Evolutionary conservation across 2,113 vertebrate genomes (phyloP), one percentile per base, ranked within the genome.

Genomic region (Glaucomys volans): DNA sequence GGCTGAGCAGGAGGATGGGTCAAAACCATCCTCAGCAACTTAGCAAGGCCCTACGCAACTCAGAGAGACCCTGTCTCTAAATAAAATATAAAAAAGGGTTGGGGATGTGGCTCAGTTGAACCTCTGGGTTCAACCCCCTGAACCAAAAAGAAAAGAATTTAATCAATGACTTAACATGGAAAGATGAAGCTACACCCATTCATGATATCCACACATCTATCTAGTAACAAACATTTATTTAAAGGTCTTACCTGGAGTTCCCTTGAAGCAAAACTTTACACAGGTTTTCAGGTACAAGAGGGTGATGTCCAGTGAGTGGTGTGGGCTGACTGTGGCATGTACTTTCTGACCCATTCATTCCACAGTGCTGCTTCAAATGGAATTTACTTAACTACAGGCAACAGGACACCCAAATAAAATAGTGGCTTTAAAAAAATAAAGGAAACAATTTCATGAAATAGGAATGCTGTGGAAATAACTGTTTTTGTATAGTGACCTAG

Each of bases 361-460:
- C n/a, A 11, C 11, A 52, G 40, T 54, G 37, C 83, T 89, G 32
- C 66, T 94, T 66, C 80, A 47, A 47, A 50, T 50, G 42, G 59
- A 90, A 92, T 71, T 57, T 74, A 62, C 54, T 93, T 7, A 62
- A 40, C 30, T 35, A 26, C 67, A 76, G 44, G 44, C 32, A 85
- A 85, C 57, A 67, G 24, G 62, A 71, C 10, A 17, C 17, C 9
- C 3, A 40, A 71, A 20, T 90, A 76, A n/a, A n/a, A 93, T 11
- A 20, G 17, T 79, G 59, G 76, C 66, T 90, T 71, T 59, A 72
- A 37, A 84, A 83, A 84, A 89, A 12, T 35, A n/a, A 71, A 87
- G 44, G 79, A 22, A 62, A 57, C 62, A 69, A 76, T 64, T 91
- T 91, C 72, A 81, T 42, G 69, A 85, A 89, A 84, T 35, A 89